These are phyloP conservation scores for Phanerotoma sp. DNA, from an alignment of 2,888 invertebrate genomes.

Conservation along the genomic window DNA sequence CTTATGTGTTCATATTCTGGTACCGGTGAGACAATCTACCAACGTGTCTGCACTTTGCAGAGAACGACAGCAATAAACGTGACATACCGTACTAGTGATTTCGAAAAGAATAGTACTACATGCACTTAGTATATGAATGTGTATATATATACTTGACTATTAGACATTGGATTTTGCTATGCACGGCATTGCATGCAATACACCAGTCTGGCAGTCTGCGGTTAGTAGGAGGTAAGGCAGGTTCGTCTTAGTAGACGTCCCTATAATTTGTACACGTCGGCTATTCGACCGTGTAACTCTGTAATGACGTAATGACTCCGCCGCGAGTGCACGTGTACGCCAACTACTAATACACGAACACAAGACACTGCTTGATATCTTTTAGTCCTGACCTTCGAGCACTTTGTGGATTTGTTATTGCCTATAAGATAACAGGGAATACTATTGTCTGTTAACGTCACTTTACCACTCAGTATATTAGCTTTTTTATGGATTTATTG, in stretches of 20 bases:
- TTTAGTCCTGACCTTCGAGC: slow-evolving; percentile 1
- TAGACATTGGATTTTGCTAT: slow-evolving; percentile 8
- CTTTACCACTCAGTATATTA: no score
- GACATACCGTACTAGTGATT: neutral
- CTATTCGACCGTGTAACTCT: slow-evolving; percentile 52
- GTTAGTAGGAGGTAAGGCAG: slow-evolving; percentile 35
- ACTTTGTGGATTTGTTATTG: neutral
- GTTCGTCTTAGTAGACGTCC: slow-evolving; percentile 39
- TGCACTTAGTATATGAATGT: neutral
- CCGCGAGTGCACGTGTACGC: slow-evolving; percentile 24
- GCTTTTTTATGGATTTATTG: no score
- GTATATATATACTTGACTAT: neutral
- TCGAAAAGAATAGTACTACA: neutral
- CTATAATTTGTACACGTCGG: slow-evolving; percentile 53
- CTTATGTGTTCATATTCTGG: no score
- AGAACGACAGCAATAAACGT: neutral
- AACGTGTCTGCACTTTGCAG: neutral
- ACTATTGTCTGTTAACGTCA: no score
- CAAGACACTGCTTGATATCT: neutral
- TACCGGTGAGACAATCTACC: no score
- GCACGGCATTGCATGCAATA: slow-evolving; percentile 28
- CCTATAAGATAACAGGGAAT: no score
- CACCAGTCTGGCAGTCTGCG: slow-evolving; percentile 30
- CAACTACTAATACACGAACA: slow-evolving; percentile 4
- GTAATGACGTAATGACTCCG: slow-evolving; percentile 54